Percentiles rank a stretch among this genome's conserved stretches.
These are phyloP conservation scores for Syndactyla subalaris DNA, from an alignment of 2,797 vertebrate genomes.

Conservation along the genomic window DNA sequence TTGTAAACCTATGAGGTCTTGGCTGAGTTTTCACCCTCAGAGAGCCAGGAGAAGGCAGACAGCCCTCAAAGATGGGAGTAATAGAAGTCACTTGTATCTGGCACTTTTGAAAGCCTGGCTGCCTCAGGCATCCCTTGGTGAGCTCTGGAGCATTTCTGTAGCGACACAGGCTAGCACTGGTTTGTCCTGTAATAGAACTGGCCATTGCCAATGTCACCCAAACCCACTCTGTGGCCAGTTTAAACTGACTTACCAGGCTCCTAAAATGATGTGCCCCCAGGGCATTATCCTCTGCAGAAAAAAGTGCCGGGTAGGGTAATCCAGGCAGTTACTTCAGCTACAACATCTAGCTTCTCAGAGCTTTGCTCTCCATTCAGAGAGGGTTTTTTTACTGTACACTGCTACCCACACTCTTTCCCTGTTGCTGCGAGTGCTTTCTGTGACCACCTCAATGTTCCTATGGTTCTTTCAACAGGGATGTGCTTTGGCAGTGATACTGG, in stretches of 20 bases:
- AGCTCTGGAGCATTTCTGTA: background rate
- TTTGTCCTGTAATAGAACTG: background rate
- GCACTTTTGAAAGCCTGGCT: background rate
- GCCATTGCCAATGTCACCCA: background rate
- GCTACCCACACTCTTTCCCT: background rate
- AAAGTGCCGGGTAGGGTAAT: background rate
- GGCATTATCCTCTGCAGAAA: background rate
- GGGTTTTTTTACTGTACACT: background rate
- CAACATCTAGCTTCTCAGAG: background rate
- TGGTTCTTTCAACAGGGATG: background rate
- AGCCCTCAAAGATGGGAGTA: background rate
- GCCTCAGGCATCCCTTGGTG: background rate
- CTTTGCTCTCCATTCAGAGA: background rate
- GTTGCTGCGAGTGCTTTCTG: background rate
- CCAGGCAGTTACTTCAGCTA: background rate
- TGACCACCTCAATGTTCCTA: background rate
- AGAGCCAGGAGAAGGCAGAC: background rate
- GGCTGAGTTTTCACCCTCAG: background rate
- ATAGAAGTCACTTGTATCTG: background rate
- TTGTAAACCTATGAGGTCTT: background rate
- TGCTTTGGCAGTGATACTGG: background rate
- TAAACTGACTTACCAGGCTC: background rate
- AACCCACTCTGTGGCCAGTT: background rate
- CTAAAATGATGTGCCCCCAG: background rate
- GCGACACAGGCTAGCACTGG: background rate